phyloP scores from a whole-genome alignment of 2,888 invertebrate species.

The Holacanthella duospinosa region DNA sequence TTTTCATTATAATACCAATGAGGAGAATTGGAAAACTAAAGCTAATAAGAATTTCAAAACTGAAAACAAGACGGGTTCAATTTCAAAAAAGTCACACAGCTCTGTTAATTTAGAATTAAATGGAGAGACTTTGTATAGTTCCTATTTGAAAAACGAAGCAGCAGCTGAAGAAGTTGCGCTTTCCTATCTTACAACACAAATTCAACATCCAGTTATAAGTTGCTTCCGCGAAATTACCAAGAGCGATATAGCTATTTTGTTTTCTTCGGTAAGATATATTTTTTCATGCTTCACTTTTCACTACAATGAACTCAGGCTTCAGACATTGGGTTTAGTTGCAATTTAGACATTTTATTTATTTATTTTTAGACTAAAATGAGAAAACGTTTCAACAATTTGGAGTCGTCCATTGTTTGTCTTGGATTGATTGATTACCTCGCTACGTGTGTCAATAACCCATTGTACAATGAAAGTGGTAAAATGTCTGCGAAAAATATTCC shows the following conservation, averaged over 20 bases:
- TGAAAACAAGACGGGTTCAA: too few relatives aligned
- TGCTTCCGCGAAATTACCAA: not conserved
- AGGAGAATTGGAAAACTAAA: too few relatives aligned
- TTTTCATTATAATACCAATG: too few relatives aligned
- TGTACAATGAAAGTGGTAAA: constrained; percentile 21
- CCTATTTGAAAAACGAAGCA: not conserved
- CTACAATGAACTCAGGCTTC: too few relatives aligned
- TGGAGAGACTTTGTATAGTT: not conserved
- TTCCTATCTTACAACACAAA: not conserved
- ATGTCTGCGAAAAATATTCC: constrained; percentile 17
- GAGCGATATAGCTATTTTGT: not conserved
- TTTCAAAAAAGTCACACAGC: too few relatives aligned
- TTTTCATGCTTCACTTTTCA: too few relatives aligned
- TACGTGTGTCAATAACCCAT: constrained; percentile 23
- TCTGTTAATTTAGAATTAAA: not conserved
- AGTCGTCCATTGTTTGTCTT: constrained; percentile 24
- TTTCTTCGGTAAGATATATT: not conserved
- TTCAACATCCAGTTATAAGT: not conserved
- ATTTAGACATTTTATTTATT: too few relatives aligned
- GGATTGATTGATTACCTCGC: constrained; percentile 29
- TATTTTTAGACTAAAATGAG: constrained; percentile 23
- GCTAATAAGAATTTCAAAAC: too few relatives aligned
- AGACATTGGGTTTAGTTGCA: too few relatives aligned
- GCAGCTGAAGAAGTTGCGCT: not conserved
- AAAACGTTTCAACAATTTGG: constrained; percentile 15